Percentiles rank a stretch among this genome's conserved stretches.
Conservation (phyloP, 2,797 vertebrate genomes). For the Labeo calbasu region DNA sequence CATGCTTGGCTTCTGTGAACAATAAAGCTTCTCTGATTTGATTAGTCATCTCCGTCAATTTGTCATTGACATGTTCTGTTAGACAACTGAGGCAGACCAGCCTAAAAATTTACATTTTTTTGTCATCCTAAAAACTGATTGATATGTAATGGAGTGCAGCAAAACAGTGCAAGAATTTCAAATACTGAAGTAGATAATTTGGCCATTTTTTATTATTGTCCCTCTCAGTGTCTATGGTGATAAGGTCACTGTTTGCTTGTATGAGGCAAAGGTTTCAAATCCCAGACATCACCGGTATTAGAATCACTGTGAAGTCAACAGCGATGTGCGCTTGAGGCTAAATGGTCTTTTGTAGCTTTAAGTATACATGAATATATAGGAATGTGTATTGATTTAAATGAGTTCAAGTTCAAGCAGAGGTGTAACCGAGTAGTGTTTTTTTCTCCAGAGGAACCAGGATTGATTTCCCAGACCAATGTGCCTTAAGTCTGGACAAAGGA, state of each 20-base stretch:
- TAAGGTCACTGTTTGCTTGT: too few species aligned
- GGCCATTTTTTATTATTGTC: too few species aligned
- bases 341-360: background rate
- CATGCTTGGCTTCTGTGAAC: background rate
- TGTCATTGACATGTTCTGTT: background rate
- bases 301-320: background rate
- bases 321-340: background rate
- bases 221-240: too few species aligned
- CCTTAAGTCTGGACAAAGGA: conserved; percentile 42
- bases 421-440: conserved; percentile 40
- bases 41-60: background rate
- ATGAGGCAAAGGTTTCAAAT: too few species aligned
- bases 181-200: too few species aligned
- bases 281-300: background rate
- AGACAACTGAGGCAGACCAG: background rate
- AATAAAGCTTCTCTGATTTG: background rate
- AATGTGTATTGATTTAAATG: conserved; percentile 27
- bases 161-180: too few species aligned
- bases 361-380: conserved; percentile 15
- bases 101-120: background rate
- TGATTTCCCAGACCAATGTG: conserved; percentile 12
- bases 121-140: background rate
- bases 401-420: conserved; percentile 23
- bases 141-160: too few species aligned
- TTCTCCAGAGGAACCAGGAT: conserved; percentile 34